Evolutionary conservation across 1,140 invertebrate genomes (phyloP).

Genomic region (Aphelenchoides fujianensis): DNA sequence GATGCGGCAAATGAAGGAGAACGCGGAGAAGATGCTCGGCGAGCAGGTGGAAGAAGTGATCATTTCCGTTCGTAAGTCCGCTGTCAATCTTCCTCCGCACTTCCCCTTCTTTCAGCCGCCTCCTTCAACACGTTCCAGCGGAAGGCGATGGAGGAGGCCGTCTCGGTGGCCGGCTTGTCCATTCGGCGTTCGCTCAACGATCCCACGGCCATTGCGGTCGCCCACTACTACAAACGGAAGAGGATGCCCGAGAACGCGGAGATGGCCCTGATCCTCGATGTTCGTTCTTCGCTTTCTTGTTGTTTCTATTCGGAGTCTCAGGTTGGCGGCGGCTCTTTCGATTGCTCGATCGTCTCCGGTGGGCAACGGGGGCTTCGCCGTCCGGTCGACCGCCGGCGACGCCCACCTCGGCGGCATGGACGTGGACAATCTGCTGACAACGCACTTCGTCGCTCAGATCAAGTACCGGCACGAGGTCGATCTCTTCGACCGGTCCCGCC

Average conservation of each 20-base stretch:
- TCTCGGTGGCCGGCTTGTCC: background rate
- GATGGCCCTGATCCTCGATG: background rate
- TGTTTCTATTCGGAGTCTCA: too few relatives aligned
- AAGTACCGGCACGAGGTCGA: background rate
- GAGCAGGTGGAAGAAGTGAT: background rate
- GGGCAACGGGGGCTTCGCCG: background rate
- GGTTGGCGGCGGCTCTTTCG: background rate
- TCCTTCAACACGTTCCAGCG: background rate
- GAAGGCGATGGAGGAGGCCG: background rate
- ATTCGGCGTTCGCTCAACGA: background rate
- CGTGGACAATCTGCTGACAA: background rate
- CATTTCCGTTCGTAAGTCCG: background rate
- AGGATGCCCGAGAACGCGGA: background rate
- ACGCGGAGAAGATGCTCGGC: background rate
- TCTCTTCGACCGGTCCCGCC: background rate
- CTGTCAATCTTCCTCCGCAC: too few relatives aligned
- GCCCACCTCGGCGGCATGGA: background rate
- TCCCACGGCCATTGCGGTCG: background rate
- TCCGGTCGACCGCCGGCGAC: background rate
- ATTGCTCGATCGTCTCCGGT: background rate
- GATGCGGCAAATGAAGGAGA: background rate
- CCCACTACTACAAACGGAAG: background rate
- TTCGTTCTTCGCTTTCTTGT: too few relatives aligned
- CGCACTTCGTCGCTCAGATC: background rate
- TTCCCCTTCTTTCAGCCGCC: too few relatives aligned